Evolutionary conservation across 35 echinoderm and acorn worm species (phyloP).

Genomic region (Patiria miniata): DNA sequence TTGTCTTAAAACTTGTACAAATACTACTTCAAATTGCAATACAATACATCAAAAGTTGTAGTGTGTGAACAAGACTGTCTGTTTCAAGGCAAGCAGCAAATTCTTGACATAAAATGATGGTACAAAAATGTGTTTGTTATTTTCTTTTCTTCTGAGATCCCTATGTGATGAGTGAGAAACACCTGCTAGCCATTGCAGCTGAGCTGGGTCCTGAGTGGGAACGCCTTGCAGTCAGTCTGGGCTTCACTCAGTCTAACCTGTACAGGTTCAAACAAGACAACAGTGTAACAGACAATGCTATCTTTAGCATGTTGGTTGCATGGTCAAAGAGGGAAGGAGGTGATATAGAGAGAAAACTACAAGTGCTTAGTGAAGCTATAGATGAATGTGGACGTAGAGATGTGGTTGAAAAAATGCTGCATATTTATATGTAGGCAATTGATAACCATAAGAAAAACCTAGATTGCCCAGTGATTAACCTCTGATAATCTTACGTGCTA

Average conservation of each 20-base stretch:
- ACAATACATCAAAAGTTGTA: too few species aligned
- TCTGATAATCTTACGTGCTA: too few species aligned
- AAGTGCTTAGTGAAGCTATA: not conserved
- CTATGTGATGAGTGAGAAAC: slow-evolving; percentile 14
- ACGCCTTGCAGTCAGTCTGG: not conserved
- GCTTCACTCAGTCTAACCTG: not conserved
- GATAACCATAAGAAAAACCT: too few species aligned
- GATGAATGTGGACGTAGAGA: not conserved
- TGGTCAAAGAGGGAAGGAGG: not conserved
- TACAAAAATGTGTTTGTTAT: too few species aligned
- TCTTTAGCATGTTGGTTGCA: not conserved
- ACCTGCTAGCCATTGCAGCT: not conserved
- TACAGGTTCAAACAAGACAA: not conserved
- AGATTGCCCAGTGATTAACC: too few species aligned
- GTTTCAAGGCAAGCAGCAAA: too few species aligned
- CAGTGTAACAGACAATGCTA: not conserved
- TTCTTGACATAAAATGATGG: too few species aligned
- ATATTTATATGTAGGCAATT: not conserved
- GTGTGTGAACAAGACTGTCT: too few species aligned
- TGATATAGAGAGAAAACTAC: not conserved
- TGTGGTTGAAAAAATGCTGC: not conserved
- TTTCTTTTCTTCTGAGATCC: not conserved
- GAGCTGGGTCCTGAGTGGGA: slow-evolving; percentile 1
- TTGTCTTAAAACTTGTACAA: too few species aligned
- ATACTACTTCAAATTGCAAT: too few species aligned